Conservation (phyloP, 2,113 vertebrate species). For the Sinocyclocheilus anshuiensis region DNA sequence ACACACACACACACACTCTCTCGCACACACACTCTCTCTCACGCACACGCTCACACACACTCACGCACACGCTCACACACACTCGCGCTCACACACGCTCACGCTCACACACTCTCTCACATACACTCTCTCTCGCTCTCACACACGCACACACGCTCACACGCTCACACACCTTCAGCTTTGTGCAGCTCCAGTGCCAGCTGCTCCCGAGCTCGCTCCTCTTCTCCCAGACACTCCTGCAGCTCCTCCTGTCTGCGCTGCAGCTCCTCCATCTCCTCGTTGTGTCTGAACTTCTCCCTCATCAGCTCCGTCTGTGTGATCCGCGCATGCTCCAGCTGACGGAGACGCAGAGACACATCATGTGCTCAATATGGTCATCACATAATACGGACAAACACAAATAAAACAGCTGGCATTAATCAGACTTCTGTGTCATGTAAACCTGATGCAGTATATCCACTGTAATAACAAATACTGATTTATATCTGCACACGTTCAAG, state of each 20-base stretch:
- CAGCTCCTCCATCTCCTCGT: slow-evolving; percentile 84
- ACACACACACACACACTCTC: background rate
- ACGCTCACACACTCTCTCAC: no score
- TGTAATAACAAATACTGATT: background rate
- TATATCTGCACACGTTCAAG: background rate
- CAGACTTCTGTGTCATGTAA: background rate
- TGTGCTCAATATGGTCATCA: no score
- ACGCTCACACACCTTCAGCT: slow-evolving; percentile 81
- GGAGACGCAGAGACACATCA: background rate
- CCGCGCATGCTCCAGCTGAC: slow-evolving; percentile 91
- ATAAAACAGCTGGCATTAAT: background rate
- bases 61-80: no score
- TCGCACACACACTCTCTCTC: no score
- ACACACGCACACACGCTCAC: slow-evolving; percentile 35
- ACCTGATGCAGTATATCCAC: background rate
- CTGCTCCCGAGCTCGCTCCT: slow-evolving; percentile 84
- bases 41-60: no score
- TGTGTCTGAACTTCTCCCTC: slow-evolving; percentile 89
- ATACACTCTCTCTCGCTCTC: slow-evolving; percentile 22
- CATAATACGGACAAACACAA: background rate
- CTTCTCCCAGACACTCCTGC: slow-evolving; percentile 85
- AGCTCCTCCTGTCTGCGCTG: slow-evolving; percentile 88
- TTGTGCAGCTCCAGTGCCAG: slow-evolving; percentile 90
- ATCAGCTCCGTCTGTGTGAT: slow-evolving; percentile 92
- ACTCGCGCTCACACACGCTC: no score